A percentile compares a stretch with the other conserved stretches of the same genome.
Evolutionary conservation across 1,140 invertebrate species (phyloP).

Genomic region (Eumeta japonica): DNA sequence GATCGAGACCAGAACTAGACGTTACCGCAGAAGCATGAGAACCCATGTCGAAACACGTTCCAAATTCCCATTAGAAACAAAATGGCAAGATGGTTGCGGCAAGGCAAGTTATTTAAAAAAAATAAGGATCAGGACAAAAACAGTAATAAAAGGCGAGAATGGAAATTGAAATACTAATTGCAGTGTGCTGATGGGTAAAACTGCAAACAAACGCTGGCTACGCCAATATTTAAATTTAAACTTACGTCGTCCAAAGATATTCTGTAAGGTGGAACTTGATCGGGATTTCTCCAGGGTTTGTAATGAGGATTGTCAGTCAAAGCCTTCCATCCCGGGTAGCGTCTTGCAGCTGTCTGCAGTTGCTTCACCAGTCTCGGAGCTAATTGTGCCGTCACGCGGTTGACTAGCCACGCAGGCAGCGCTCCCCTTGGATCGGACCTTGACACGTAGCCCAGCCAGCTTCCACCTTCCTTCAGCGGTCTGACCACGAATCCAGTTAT

Average conservation of each 20-base stretch:
- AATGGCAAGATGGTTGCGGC: no score
- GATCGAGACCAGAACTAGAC: no score
- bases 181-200: no score
- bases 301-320: conserved; percentile 68
- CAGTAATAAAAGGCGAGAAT: no score
- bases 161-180: no score
- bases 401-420: conserved; percentile 85
- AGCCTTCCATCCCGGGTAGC: conserved; percentile 77
- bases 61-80: no score
- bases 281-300: conserved; percentile 86
- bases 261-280: conserved; percentile 71
- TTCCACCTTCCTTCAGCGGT: conserved; percentile 59
- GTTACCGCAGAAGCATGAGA: no score
- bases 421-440: conserved; percentile 87
- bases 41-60: no score
- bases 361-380: conserved; percentile 81
- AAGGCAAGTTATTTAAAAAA: no score
- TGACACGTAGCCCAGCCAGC: conserved; percentile 80
- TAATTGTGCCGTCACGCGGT: conserved; percentile 83
- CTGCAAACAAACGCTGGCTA: no score
- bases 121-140: no score
- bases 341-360: conserved; percentile 76
- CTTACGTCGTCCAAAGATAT: conserved; percentile 69
- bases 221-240: no score
- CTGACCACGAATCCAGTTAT: conserved; percentile 67